These are phyloP conservation scores for Trigoniulus corallinus DNA, from an alignment of 1,140 invertebrate species.

Conservation along the genomic window DNA sequence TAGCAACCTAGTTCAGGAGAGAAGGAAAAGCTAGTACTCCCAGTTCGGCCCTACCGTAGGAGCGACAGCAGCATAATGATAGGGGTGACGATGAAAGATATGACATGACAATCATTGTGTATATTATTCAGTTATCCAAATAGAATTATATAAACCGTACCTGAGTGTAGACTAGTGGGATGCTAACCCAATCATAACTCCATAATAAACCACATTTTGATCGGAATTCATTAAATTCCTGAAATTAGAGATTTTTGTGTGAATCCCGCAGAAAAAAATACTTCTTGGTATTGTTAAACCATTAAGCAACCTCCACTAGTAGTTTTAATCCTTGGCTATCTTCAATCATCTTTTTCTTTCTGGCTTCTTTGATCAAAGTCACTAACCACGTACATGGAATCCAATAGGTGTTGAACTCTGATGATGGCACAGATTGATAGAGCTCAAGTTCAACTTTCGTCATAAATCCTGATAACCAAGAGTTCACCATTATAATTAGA, in stretches of 20 bases:
- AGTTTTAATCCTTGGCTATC: constrained; percentile 43
- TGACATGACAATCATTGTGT: too few relatives aligned
- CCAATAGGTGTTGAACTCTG: constrained; percentile 50
- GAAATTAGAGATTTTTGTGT: constrained; percentile 17
- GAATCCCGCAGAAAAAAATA: constrained; percentile 11
- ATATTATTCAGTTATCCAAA: too few relatives aligned
- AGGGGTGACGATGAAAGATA: too few relatives aligned
- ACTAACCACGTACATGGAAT: constrained; percentile 50
- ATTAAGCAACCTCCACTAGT: constrained; percentile 37
- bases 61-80: too few relatives aligned
- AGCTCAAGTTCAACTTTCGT: constrained; percentile 40
- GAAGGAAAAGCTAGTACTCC: too few relatives aligned
- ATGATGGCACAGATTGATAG: constrained; percentile 38
- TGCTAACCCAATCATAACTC: constrained; percentile 91
- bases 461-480: constrained; percentile 36
- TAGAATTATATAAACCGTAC: constrained; percentile 34
- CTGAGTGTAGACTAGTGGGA: constrained; percentile 95
- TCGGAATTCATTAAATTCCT: constrained; percentile 50
- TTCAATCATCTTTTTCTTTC: constrained; percentile 31
- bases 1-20: too few relatives aligned
- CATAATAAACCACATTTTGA: constrained; percentile 49
- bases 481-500: neutral
- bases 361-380: constrained; percentile 38
- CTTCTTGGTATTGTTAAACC: constrained; percentile 4
- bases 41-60: too few relatives aligned